Evolutionary conservation across 2,797 vertebrate species (phyloP).

Genomic region (Rachycentron canadum): DNA sequence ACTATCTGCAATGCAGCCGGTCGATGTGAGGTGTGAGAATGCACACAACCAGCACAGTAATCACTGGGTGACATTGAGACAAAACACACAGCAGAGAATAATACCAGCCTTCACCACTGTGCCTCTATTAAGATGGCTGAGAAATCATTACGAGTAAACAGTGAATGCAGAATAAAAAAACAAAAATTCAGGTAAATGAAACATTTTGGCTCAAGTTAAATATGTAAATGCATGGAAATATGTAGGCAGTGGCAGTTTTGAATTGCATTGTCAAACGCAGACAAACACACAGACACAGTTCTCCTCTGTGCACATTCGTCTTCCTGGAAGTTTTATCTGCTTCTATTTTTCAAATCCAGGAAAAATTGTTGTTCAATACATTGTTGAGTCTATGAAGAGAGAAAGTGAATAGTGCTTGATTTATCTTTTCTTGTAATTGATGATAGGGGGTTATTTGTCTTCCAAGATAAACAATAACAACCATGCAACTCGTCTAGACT

Average conservation of each 20-base stretch:
- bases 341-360: slow-evolving; percentile 61
- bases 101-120: slow-evolving; percentile 35
- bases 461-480: slow-evolving; percentile 7
- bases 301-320: slow-evolving; percentile 46
- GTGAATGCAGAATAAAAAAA: slow-evolving; percentile 23
- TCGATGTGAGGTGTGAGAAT: slow-evolving; percentile 50
- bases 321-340: slow-evolving; percentile 42
- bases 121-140: slow-evolving; percentile 38
- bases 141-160: slow-evolving; percentile 29
- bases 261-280: slow-evolving; percentile 44
- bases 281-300: slow-evolving; percentile 19
- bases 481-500: not conserved
- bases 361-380: slow-evolving; percentile 45
- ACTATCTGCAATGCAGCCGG: slow-evolving; percentile 66
- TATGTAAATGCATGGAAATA: slow-evolving; percentile 71
- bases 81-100: slow-evolving; percentile 60
- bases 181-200: slow-evolving; percentile 34
- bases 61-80: slow-evolving; percentile 69
- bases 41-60: slow-evolving; percentile 57
- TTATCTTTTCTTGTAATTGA: slow-evolving; percentile 40
- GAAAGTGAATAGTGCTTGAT: slow-evolving; percentile 26
- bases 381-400: slow-evolving; percentile 36
- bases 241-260: slow-evolving; percentile 25
- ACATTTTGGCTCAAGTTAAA: slow-evolving; percentile 37
- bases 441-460: slow-evolving; percentile 40